Base-by-base conservation (phyloP, 2,797 vertebrate genomes). In the Distichodus sexfasciatus region DNA sequence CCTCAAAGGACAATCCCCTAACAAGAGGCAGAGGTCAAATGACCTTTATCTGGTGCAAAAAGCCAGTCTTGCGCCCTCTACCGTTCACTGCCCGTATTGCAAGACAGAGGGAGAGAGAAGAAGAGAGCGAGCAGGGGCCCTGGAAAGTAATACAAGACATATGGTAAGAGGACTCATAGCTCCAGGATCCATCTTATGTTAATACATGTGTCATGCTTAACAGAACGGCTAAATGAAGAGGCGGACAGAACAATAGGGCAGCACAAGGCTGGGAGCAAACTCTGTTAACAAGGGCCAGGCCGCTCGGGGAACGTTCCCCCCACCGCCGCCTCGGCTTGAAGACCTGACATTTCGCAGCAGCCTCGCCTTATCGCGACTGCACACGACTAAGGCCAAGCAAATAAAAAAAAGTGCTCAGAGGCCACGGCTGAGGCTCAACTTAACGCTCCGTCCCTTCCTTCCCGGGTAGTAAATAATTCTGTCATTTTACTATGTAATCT, bases 131-230 rank as follows among this genome's bases (percentile, higher is more conserved):
- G 61, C 71, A 61, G 61, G 66, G 78, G 83, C 78, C 81, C 73
- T 71, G 79, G 81, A 87, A 81, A 86, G 77, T 80, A 80, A 78
- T 76, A 78, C 76, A 79, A 85, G 87, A 74, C 89, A 91, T 88
- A 89, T 88, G 88, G 87, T 75, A 83, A 71, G 86, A 88, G 89
- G 86, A 87, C 86, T 78, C 87, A 84, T 84, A 87, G 88, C 90
- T 90, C 86, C 89, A 78, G 87, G 89, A 90, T 87, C 85, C 87
- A 88, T 87, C 87, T 84, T 84, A 86, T 86, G 86, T 83, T 89
- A 90, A 91, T 87, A 87, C 86, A 86, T 81, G 89, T 88, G 88
- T 89, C 87, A 89, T 86, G 89, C 87, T 90, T 86, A 90, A 90
- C 88, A 90, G 87, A 88, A 89, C 83, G 87, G 86, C 89, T 91